These are phyloP conservation scores for Pitta sordida DNA, from an alignment of 2,113 vertebrate species.

Conservation along the genomic window DNA sequence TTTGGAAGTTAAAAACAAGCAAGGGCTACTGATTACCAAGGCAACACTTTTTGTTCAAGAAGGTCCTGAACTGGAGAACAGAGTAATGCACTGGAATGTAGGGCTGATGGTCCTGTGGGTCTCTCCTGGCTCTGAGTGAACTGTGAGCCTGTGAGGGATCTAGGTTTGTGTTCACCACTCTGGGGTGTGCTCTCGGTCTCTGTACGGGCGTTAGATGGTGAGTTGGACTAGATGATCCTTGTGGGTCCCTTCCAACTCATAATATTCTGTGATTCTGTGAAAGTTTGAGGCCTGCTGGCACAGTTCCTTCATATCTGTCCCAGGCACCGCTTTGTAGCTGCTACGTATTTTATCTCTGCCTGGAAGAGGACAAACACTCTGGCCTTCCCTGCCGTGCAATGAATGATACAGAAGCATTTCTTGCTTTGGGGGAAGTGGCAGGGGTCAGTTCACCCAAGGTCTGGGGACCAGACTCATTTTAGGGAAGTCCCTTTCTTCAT, in stretches of 20 bases:
- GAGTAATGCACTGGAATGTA: neutral
- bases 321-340: neutral
- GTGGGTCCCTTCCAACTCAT: too few species aligned
- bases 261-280: too few species aligned
- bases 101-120: too few species aligned
- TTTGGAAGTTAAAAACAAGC: neutral
- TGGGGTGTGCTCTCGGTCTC: too few species aligned
- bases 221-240: too few species aligned
- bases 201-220: too few species aligned
- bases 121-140: too few species aligned
- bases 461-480: neutral
- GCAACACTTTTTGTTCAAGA: neutral
- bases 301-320: neutral
- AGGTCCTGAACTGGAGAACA: neutral
- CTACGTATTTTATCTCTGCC: neutral
- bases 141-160: too few species aligned
- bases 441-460: neutral
- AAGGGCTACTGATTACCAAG: neutral
- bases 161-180: too few species aligned
- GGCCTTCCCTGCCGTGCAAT: fast-evolving
- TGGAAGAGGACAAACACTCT: neutral
- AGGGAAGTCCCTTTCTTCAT: neutral
- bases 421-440: neutral
- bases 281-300: neutral
- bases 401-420: neutral